Conservation (phyloP, 1,140 invertebrate genomes). For the Conus betulinus region DNA sequence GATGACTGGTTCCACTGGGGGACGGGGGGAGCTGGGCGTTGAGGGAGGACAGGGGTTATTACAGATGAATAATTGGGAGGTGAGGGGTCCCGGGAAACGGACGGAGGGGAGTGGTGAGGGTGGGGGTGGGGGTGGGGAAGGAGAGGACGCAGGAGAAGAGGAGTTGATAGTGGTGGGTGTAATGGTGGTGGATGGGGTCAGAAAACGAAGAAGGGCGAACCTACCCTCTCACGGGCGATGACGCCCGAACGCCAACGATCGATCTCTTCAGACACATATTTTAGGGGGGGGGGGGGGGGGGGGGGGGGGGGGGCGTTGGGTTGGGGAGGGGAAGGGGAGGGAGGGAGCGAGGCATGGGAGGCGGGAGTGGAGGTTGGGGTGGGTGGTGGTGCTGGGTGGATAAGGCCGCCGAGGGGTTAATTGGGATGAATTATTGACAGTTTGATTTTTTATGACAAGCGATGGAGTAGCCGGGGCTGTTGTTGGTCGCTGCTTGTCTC, state of each 20-base stretch:
- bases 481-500: neutral
- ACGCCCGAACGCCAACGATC: neutral
- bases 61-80: constrained; percentile 12
- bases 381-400: neutral
- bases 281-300: neutral
- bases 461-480: neutral
- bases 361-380: neutral
- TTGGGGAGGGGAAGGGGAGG: neutral
- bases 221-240: too few species aligned
- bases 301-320: neutral
- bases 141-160: neutral
- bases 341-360: neutral
- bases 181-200: too few species aligned
- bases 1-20: neutral
- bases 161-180: too few species aligned
- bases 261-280: constrained; percentile 12
- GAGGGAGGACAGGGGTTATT: neutral
- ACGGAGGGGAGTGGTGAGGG: neutral
- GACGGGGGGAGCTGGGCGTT: neutral
- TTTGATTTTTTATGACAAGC: constrained; percentile 18
- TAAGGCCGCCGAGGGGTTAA: neutral
- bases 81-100: neutral
- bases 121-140: neutral
- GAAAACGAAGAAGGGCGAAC: too few species aligned
- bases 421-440: constrained; percentile 27